Conservation (phyloP, 92 coral and sea anemone species). For the Porites rus region DNA sequence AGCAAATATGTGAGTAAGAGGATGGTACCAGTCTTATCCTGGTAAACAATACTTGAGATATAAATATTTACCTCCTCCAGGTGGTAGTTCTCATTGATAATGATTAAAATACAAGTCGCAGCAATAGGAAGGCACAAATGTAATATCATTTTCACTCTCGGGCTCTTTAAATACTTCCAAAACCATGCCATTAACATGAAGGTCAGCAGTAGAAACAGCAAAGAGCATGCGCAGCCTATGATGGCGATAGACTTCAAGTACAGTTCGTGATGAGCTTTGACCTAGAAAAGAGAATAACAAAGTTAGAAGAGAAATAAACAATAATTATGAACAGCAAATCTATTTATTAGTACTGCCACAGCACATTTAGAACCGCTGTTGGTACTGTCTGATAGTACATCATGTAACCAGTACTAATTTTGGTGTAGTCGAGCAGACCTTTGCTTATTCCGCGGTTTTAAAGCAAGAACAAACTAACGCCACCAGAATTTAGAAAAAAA, state of each 20-base stretch:
- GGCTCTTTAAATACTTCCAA: constrained; percentile 77
- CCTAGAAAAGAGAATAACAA: neutral
- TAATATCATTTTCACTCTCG: constrained; percentile 70
- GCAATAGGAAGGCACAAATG: constrained; percentile 85
- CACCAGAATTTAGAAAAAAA: too few relatives aligned
- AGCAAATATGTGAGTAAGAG: too few relatives aligned
- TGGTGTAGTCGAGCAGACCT: too few relatives aligned
- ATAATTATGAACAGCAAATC: neutral
- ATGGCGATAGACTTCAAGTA: constrained; percentile 75
- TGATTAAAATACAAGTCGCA: constrained; percentile 75
- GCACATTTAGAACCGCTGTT: too few relatives aligned
- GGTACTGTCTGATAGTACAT: too few relatives aligned
- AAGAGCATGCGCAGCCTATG: constrained; percentile 86
- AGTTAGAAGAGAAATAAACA: neutral
- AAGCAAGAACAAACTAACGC: too few relatives aligned
- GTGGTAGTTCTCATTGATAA: constrained; percentile 46
- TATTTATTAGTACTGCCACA: too few relatives aligned
- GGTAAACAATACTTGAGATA: too few relatives aligned
- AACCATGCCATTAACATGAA: constrained; percentile 58
- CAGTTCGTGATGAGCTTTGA: constrained; percentile 45
- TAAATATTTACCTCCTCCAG: neutral
- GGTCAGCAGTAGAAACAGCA: constrained; percentile 80
- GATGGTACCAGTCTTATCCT: too few relatives aligned
- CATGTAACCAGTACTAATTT: too few relatives aligned
- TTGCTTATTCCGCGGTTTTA: too few relatives aligned